phyloP scores from a whole-genome alignment of 2,113 vertebrate species.

The Odontesthes bonariensis region DNA sequence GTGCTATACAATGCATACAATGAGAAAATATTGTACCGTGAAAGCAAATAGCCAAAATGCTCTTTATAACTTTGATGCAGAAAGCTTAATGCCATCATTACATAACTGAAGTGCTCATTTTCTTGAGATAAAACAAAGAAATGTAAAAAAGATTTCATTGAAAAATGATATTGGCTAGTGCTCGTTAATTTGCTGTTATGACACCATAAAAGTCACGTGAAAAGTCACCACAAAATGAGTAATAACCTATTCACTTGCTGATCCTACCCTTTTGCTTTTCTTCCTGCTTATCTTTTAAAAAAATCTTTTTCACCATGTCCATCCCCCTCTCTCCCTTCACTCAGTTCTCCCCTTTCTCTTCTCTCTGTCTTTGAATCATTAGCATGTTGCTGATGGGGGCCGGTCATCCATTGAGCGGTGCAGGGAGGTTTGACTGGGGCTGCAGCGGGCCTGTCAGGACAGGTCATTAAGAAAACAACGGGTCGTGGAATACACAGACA shows the following conservation, averaged over 20 bases:
- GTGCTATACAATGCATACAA: too few relatives aligned
- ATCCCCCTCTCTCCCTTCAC: conserved; percentile 2
- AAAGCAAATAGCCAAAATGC: too few relatives aligned
- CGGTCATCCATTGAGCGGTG: conserved; percentile 74
- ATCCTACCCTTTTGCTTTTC: conserved; percentile 5
- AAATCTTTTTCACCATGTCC: not conserved
- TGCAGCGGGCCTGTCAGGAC: conserved; percentile 77
- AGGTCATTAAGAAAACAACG: conserved; percentile 81
- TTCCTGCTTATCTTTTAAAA: conserved; percentile 21
- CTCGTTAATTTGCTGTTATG: not conserved
- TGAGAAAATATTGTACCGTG: too few relatives aligned
- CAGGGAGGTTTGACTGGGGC: conserved; percentile 65
- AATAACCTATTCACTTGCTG: conserved; percentile 17
- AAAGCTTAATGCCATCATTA: too few relatives aligned
- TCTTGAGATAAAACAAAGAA: not conserved
- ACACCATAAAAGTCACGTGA: not conserved
- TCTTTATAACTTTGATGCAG: too few relatives aligned
- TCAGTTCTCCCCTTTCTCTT: not conserved
- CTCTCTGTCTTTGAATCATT: conserved; percentile 68
- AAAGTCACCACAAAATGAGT: too few relatives aligned
- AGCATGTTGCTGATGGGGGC: conserved; percentile 81
- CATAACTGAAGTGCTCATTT: not conserved
- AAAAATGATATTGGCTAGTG: too few relatives aligned
- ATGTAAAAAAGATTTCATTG: too few relatives aligned
- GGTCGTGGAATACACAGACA: conserved; percentile 81